Conservation (phyloP, 2,113 vertebrate species). For the Martes martes region DNA sequence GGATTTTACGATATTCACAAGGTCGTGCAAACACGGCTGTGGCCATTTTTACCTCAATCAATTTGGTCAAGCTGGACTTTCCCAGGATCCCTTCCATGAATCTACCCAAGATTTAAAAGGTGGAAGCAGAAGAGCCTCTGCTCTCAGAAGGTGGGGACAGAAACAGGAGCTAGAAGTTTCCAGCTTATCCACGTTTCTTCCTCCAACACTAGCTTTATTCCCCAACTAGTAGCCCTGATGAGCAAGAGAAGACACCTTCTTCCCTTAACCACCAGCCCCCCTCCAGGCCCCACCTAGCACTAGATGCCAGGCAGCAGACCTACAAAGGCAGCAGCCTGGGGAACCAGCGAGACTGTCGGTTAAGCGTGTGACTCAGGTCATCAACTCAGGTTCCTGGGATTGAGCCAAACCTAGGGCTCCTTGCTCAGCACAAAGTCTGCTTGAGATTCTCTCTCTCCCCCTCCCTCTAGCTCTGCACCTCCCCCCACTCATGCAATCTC, state of each 20-base stretch:
- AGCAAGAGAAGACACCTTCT: neutral
- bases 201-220: neutral
- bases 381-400: neutral
- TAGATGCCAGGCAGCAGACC: neutral
- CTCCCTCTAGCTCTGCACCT: neutral
- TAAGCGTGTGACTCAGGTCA: neutral
- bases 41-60: neutral
- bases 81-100: neutral
- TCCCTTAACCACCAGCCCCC: neutral
- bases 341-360: neutral
- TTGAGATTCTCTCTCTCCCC: neutral
- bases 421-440: neutral
- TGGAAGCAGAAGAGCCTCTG: neutral
- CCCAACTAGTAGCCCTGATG: neutral
- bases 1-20: neutral
- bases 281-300: neutral
- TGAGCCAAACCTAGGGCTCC: neutral
- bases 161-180: neutral
- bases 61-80: neutral
- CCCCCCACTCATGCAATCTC: neutral
- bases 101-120: neutral
- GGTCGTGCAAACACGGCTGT: neutral
- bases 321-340: neutral
- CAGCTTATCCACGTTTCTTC: neutral
- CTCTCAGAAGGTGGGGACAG: neutral